Evolutionary conservation across 2,797 vertebrate genomes (phyloP), one percentile per base, ranked within the genome.

Genomic region (Smutsia temminckii): DNA sequence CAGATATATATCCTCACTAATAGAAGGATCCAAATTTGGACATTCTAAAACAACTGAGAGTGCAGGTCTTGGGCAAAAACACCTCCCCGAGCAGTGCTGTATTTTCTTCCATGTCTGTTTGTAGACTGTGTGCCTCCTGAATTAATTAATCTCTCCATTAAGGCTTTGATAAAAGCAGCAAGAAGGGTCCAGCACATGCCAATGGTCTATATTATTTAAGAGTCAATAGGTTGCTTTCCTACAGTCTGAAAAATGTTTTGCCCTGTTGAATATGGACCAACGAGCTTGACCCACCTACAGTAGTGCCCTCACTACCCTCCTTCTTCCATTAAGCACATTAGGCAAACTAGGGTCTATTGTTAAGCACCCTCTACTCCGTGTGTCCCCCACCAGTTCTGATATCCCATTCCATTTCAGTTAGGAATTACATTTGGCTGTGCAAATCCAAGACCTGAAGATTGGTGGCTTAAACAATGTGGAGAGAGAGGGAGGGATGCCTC

Each of bases 381-480:
- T 13, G 25, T 1, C 25, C 6, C 29, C n/a, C 40, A 29, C 23
- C 40, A 66, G 6, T 79, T 93, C 63, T 75, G 51, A 69, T n/a
- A 32, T 9, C 57, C 46, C 49, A 42, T 57, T 77, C 32, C 57
- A 23, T 42, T 85, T 91, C 25, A 53, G 1, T 85, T 89, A 72
- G 55, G 49, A 93, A 85, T 85, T 89, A 10, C 42, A 81, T 64
- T 92, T 95, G 29, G 1, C 78, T 91, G 13, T 69, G 40, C 63
- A 89, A 85, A 95, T 93, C 53, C 63, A 42, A 93, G 51, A 63
- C 46, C 25, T 90, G 27, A 51, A 85, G 88, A 81, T n/a, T 2
- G 21, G 29, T 59, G 14, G 32, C 29, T 32, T 85, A 16, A 49
- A 75, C 11, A 23, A 10, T 20, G 9, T 32, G 40, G n/a, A 23